Percentiles rank a stretch among this genome's conserved stretches.
These are phyloP conservation scores for Cottus gobio DNA, from an alignment of 2,113 vertebrate genomes.

Conservation along the genomic window DNA sequence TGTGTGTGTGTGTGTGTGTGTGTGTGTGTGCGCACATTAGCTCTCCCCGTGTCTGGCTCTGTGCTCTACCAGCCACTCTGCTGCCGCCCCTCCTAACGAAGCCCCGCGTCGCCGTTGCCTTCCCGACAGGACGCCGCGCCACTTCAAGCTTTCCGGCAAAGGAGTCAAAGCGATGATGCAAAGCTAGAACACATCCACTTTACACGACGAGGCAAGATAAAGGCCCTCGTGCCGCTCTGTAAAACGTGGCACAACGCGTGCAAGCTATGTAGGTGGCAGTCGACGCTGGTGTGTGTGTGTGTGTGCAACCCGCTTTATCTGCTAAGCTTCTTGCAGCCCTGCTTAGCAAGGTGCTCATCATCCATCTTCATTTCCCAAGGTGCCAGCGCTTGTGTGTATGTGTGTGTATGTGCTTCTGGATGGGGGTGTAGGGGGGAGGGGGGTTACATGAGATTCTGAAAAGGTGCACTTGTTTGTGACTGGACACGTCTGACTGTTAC, in stretches of 20 bases:
- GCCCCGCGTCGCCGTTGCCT: slow-evolving; percentile 33
- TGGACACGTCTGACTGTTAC: slow-evolving; percentile 24
- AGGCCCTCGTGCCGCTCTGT: slow-evolving; percentile 22
- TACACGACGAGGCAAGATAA: slow-evolving; percentile 47
- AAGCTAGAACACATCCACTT: slow-evolving; percentile 49
- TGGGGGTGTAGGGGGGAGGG: slow-evolving; percentile 13
- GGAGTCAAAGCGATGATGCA: slow-evolving; percentile 45
- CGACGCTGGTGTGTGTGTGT: slow-evolving; percentile 29
- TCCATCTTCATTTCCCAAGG: slow-evolving; percentile 77
- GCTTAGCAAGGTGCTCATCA: slow-evolving; percentile 63
- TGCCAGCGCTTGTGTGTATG: slow-evolving; percentile 15
- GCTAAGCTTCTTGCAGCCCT: slow-evolving; percentile 50
- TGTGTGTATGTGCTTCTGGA: background rate
- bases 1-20: background rate
- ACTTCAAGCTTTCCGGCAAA: slow-evolving; percentile 43
- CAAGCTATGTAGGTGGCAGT: slow-evolving; percentile 47
- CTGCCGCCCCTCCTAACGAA: slow-evolving; percentile 39
- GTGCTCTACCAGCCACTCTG: slow-evolving; percentile 23
- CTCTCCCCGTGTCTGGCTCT: slow-evolving; percentile 58
- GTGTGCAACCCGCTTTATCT: slow-evolving; percentile 51
- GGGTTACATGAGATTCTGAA: slow-evolving; percentile 24
- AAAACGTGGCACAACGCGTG: slow-evolving; percentile 17
- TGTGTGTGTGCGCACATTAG: slow-evolving; percentile 49
- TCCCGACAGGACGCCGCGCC: slow-evolving; percentile 33
- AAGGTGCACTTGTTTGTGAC: slow-evolving; percentile 31